phyloP scores from a whole-genome alignment of 2,797 vertebrate genomes.

The Myotis planiceps region DNA sequence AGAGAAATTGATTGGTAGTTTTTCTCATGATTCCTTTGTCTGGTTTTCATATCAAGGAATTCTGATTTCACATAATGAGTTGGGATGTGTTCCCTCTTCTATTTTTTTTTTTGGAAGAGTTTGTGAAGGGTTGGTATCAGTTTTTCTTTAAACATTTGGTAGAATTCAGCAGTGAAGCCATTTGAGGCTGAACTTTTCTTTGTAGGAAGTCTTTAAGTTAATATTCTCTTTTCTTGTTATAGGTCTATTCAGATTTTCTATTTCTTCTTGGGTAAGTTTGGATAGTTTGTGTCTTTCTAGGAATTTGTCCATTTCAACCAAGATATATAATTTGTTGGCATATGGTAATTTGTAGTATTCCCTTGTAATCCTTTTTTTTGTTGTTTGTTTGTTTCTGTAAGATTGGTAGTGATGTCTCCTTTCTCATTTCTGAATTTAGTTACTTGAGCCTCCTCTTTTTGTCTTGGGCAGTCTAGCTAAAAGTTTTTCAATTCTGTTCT shows the following conservation, averaged over 20 bases:
- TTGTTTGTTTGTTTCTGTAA: background rate
- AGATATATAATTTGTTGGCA: background rate
- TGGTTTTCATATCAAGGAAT: background rate
- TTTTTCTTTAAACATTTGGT: conserved; percentile 26
- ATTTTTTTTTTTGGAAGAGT: background rate
- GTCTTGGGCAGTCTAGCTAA: background rate
- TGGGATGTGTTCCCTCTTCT: background rate
- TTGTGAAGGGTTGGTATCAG: background rate
- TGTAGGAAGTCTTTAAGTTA: conserved; percentile 5
- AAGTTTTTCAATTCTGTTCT: background rate
- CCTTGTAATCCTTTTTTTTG: background rate
- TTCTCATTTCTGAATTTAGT: background rate
- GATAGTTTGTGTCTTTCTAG: conserved; percentile 2
- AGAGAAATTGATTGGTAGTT: background rate
- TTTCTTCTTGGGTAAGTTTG: background rate
- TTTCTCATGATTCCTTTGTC: background rate
- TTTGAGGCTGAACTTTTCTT: background rate
- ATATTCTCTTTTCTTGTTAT: background rate
- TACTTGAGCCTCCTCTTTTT: conserved; percentile 7
- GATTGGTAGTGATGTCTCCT: background rate
- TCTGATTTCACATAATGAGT: background rate
- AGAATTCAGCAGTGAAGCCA: background rate
- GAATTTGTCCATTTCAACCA: background rate
- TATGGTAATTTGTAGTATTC: background rate
- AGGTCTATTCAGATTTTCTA: background rate